These are phyloP conservation scores for Myrmecobius fasciatus DNA, from an alignment of 2,113 vertebrate species.

Conservation along the genomic window DNA sequence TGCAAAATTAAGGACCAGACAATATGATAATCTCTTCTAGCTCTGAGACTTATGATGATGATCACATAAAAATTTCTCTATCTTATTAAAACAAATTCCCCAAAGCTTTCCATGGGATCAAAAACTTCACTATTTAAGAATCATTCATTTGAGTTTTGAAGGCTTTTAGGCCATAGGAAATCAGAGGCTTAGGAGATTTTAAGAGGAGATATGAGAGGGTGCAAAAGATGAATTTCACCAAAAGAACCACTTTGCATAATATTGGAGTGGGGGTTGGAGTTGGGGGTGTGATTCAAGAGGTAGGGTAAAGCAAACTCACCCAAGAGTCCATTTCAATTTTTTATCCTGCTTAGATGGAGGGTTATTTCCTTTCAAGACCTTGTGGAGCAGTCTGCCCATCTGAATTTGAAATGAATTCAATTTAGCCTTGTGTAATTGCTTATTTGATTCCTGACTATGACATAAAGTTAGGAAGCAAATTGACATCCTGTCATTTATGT, in stretches of 20 bases:
- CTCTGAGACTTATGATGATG: not conserved
- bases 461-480: constrained; percentile 82
- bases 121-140: not conserved
- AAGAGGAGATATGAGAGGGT: not conserved
- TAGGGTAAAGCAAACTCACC: not conserved
- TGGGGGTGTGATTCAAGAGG: not conserved
- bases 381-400: constrained; percentile 66
- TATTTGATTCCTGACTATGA: constrained; percentile 83
- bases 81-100: not conserved
- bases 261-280: too few relatives aligned
- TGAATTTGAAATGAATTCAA: constrained; percentile 82
- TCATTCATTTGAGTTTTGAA: accelerated
- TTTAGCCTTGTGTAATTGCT: constrained; percentile 82
- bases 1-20: too few relatives aligned
- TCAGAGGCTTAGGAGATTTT: not conserved
- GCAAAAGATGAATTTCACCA: not conserved
- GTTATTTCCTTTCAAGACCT: constrained; percentile 69
- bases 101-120: not conserved
- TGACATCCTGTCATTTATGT: constrained; percentile 85
- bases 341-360: not conserved
- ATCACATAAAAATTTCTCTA: not conserved
- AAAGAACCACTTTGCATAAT: not conserved
- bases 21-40: not conserved
- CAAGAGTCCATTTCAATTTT: not conserved
- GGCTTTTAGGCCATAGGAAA: not conserved